A percentile compares a stretch with the other conserved stretches of the same genome.
These are phyloP conservation scores for Dicycla oo DNA, from an alignment of 2,888 invertebrate genomes.

Conservation along the genomic window DNA sequence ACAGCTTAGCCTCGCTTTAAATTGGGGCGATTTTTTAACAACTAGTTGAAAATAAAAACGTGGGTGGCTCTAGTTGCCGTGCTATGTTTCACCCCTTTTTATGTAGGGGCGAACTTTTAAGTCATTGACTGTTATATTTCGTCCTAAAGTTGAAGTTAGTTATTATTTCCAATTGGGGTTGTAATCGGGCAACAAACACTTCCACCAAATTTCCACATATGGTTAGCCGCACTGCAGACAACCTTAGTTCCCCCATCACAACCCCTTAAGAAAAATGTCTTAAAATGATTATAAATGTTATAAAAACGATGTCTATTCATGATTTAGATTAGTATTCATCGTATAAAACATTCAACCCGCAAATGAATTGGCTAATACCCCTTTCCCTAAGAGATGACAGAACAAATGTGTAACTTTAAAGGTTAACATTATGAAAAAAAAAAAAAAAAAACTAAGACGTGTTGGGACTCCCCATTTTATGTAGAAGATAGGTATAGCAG, in stretches of 20 bases:
- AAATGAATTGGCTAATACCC: constrained; percentile 11
- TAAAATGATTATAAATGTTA: constrained; percentile 8
- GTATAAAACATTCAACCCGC: constrained; percentile 21
- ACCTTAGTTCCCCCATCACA: neutral
- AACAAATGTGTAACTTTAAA: constrained; percentile 9
- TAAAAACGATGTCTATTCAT: constrained; percentile 16
- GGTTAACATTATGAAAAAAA: too few relatives aligned
- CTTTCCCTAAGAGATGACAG: neutral
- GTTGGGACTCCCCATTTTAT: too few relatives aligned
- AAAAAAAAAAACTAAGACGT: neutral
- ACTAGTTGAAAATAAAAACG: constrained; percentile 16
- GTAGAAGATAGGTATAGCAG: neutral
- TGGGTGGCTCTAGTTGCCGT: constrained; percentile 1
- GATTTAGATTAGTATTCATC: constrained; percentile 12
- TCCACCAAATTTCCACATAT: neutral
- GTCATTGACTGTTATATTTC: constrained; percentile 4
- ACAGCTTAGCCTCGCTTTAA: constrained; percentile 53
- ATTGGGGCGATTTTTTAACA: constrained; percentile 43
- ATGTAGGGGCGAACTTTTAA: constrained; percentile 3
- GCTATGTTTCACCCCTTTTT: constrained; percentile 18
- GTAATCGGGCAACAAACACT: neutral
- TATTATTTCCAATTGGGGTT: constrained; percentile 1
- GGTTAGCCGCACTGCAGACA: neutral
- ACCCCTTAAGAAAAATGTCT: neutral
- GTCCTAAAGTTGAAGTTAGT: neutral